Conservation (phyloP, 2,113 vertebrate species). For the Otolemur garnettii region DNA sequence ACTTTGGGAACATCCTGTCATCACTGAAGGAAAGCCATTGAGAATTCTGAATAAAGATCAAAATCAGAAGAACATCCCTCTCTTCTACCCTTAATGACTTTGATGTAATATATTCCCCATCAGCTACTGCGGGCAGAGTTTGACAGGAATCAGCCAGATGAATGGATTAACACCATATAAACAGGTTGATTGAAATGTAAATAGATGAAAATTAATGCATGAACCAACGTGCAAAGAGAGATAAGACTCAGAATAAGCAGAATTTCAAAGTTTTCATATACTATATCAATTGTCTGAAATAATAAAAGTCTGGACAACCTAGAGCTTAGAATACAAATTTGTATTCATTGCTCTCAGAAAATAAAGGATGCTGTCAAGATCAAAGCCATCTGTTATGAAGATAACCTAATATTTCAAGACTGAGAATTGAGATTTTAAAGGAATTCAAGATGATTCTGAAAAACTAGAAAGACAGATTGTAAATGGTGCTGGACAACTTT, state of each 20-base stretch:
- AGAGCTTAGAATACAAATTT: neutral
- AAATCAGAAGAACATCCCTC: constrained; percentile 48
- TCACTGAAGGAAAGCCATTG: neutral
- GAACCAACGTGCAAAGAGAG: constrained; percentile 2
- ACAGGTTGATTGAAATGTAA: constrained; percentile 61
- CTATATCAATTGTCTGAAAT: neutral
- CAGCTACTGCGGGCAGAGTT: neutral
- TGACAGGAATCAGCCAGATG: constrained; percentile 49
- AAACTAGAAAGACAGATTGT: neutral
- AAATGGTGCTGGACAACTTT: neutral
- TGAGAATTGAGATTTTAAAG: constrained; percentile 1
- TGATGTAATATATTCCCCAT: constrained; percentile 42
- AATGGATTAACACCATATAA: constrained; percentile 54
- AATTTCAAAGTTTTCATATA: constrained; percentile 53
- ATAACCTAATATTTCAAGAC: constrained; percentile 38
- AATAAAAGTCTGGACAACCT: neutral
- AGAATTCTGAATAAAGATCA: constrained; percentile 56
- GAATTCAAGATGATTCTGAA: neutral
- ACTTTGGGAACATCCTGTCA: constrained; percentile 12
- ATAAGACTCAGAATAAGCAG: constrained; percentile 51
- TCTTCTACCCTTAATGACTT: constrained; percentile 36
- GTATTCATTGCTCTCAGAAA: constrained; percentile 45
- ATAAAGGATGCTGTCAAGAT: constrained; percentile 51
- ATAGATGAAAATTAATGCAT: constrained; percentile 48
- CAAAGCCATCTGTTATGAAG: constrained; percentile 15